Percentiles rank a stretch among this genome's conserved stretches.
Conservation (phyloP, 1,140 invertebrate genomes). For the Riptortus pedestris region DNA sequence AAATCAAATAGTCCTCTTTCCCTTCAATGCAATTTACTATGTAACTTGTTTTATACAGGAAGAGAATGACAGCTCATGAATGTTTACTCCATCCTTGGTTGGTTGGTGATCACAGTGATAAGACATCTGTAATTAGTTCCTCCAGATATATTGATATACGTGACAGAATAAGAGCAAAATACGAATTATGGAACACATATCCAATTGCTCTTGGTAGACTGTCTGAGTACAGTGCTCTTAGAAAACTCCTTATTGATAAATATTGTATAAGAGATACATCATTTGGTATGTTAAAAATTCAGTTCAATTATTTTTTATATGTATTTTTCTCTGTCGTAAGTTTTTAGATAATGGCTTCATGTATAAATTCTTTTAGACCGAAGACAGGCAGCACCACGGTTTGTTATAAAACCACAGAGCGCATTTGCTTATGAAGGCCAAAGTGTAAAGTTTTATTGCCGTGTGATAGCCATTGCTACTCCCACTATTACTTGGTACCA, state of each 20-base stretch:
- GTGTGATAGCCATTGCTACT: constrained; percentile 86
- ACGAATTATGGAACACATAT: constrained; percentile 85
- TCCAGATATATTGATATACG: constrained; percentile 76
- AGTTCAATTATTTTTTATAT: constrained; percentile 7
- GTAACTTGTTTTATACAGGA: no score
- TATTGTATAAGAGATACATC: constrained; percentile 92
- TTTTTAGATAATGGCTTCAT: not conserved
- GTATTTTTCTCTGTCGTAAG: not conserved
- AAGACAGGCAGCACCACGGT: constrained; percentile 90
- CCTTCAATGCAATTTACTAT: no score
- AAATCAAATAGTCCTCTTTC: no score
- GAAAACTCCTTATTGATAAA: constrained; percentile 91
- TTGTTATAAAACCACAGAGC: constrained; percentile 91
- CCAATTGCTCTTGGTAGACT: constrained; percentile 87
- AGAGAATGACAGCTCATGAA: constrained; percentile 96
- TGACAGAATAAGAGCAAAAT: constrained; percentile 73
- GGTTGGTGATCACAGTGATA: constrained; percentile 64
- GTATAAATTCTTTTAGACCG: constrained; percentile 54
- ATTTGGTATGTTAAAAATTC: constrained; percentile 55
- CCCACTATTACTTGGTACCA: constrained; percentile 93
- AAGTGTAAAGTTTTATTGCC: constrained; percentile 92
- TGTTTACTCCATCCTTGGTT: constrained; percentile 93
- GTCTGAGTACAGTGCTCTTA: constrained; percentile 93
- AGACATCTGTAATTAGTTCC: constrained; percentile 64
- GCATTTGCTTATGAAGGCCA: constrained; percentile 95